Evolutionary conservation across 2,888 invertebrate genomes (phyloP), one percentile per base, ranked within the genome.

Genomic region (Polydrusus cervinus): DNA sequence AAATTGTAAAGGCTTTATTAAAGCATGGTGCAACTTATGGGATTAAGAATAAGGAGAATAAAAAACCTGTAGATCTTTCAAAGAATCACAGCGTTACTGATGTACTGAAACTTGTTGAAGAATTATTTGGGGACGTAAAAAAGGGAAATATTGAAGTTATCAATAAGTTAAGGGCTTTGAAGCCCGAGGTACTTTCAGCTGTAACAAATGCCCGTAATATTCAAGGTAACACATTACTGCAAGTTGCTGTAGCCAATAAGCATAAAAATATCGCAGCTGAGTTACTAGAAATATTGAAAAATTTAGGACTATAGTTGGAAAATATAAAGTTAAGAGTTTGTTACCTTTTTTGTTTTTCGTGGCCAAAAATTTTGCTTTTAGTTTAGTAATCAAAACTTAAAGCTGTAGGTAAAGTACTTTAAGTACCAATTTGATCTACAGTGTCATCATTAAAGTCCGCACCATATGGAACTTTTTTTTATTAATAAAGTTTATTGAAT

Each of bases 121-220:
- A 40, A 62, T 14, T 62, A 7, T 62, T 62, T 38, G 3, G n/a
- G 14, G 62, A 40, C 5, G 40, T 34, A 7, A 40, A 13, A 16
- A 62, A 14, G 14, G 62, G 62, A 14, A 62, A 62, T 25, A 10
- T 40, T 40, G 62, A 34, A 34, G 1, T 8, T 7, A 34, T 34
- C 34, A 10, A 34, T 10, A 34, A 34, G 8, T 8, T 34, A 10
- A 34, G 34, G 7, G 34, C 6, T 10, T 34, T 34, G 34, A 34
- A 34, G 8, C 10, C 34, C 1, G 34, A 34, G 55, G 79, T 79
- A 55, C 74, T 73, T n/a, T 1, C 61, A 61, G 72, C 76, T 66
- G 49, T 80, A 20, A 78, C 71, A 55, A 80, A 78, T 62, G 76
- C 80, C 66, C 76, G 80, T 57, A 75, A 81, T 75, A 45, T 69